Conservation (phyloP, 2,888 invertebrate genomes). For the Ochropacha duplaris region DNA sequence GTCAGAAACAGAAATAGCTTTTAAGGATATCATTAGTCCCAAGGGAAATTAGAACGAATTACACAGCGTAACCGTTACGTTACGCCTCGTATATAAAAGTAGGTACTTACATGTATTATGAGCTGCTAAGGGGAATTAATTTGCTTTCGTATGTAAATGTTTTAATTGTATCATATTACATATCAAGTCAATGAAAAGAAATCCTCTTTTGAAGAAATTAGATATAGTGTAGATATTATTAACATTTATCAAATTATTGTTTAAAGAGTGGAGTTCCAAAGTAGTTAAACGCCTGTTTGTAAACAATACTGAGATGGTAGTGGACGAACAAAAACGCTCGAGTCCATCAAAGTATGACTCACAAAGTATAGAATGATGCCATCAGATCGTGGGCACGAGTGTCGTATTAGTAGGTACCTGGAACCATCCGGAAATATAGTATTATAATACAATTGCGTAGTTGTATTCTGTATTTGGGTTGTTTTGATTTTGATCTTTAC, state of each 20-base stretch:
- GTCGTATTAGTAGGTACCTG: conserved; percentile 25
- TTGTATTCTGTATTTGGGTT: conserved; percentile 16
- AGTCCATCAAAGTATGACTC: conserved; percentile 45
- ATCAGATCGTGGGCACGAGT: conserved; percentile 44
- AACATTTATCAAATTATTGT: no score
- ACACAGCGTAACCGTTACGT: conserved; percentile 42
- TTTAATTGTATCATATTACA: conserved; percentile 5
- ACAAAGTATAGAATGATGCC: conserved; percentile 56
- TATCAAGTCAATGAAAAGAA: neutral
- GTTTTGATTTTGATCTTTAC: conserved; percentile 16
- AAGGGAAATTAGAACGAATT: conserved; percentile 74
- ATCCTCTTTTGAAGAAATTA: neutral
- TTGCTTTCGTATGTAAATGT: conserved; percentile 10
- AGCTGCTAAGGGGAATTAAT: conserved; percentile 23
- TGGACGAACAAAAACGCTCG: conserved; percentile 27
- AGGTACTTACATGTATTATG: conserved; percentile 20
- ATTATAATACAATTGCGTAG: conserved; percentile 35
- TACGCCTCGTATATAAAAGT: conserved; percentile 29
- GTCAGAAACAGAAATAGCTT: conserved; percentile 60
- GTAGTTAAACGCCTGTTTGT: conserved; percentile 45
- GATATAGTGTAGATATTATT: no score
- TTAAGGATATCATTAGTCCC: conserved; percentile 67
- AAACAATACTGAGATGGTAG: conserved; percentile 53
- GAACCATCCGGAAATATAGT: neutral
- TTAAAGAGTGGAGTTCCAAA: conserved; percentile 6